Conservation (phyloP, 2,888 invertebrate species). For the Uloborus plumipes region DNA sequence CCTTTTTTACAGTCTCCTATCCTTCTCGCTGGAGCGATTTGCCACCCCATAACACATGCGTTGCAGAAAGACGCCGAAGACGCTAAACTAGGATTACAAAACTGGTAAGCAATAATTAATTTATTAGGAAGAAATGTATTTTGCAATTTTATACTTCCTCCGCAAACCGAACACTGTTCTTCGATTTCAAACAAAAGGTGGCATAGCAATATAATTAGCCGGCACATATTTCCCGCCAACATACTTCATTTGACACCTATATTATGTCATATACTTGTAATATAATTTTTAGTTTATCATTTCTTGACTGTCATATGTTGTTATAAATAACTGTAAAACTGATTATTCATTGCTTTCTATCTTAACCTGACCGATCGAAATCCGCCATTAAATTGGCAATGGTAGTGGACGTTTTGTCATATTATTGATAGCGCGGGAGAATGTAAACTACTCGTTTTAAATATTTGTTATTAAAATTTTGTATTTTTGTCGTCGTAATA, state of each 20-base stretch:
- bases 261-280: background rate
- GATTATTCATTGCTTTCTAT: background rate
- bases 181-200: background rate
- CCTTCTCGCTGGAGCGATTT: conserved; percentile 14
- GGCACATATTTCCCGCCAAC: conserved; percentile 44
- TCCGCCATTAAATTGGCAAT: conserved; percentile 57
- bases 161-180: too few species aligned
- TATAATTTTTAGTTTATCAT: too few species aligned
- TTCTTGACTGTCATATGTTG: too few species aligned
- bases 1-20: conserved; percentile 31
- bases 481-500: too few species aligned
- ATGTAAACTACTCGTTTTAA: background rate
- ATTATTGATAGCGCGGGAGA: conserved; percentile 40
- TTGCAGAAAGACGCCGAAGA: conserved; percentile 17
- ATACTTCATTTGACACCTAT: conserved; percentile 4
- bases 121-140: too few species aligned
- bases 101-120: conserved; percentile 26
- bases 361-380: conserved; percentile 42
- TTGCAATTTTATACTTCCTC: too few species aligned
- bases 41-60: conserved; percentile 46
- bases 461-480: too few species aligned
- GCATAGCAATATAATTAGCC: conserved; percentile 1
- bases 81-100: conserved; percentile 5
- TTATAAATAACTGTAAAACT: too few species aligned
- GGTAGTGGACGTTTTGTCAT: conserved; percentile 40